Conservation (phyloP, 1,140 invertebrate genomes). For the Hyles euphorbiae region DNA sequence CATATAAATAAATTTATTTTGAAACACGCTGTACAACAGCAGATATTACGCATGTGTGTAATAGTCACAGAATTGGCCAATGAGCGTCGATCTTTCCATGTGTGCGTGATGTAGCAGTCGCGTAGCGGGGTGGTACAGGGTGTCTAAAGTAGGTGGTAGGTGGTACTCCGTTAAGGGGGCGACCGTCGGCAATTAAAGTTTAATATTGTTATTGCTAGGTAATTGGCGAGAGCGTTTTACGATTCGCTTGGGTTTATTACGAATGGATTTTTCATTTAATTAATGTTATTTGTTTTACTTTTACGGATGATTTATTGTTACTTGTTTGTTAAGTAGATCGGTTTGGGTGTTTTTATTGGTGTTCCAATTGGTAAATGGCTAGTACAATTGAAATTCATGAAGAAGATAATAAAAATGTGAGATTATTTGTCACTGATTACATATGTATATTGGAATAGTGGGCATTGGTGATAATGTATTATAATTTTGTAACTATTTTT, state of each 20-base stretch:
- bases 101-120: conserved; percentile 24
- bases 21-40: conserved; percentile 32
- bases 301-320: no score
- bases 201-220: conserved; percentile 37
- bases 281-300: no score
- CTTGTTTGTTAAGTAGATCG: no score
- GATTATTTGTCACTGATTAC: no score
- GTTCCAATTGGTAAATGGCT: no score
- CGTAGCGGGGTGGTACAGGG: background rate
- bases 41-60: conserved; percentile 11
- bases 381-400: no score
- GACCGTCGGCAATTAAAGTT: conserved; percentile 41
- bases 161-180: conserved; percentile 23
- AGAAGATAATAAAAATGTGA: no score
- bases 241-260: conserved; percentile 1
- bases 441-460: no score
- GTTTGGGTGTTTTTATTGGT: no score
- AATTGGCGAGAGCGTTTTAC: conserved; percentile 22
- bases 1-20: background rate
- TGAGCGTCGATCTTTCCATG: conserved; percentile 15
- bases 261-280: no score
- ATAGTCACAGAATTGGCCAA: conserved; percentile 23
- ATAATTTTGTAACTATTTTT: no score
- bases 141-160: conserved; percentile 15
- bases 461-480: no score